A percentile compares a stretch with the other conserved stretches of the same genome.
These are phyloP conservation scores for Habrosyne pyritoides DNA, from an alignment of 2,888 invertebrate genomes.

Conservation along the genomic window DNA sequence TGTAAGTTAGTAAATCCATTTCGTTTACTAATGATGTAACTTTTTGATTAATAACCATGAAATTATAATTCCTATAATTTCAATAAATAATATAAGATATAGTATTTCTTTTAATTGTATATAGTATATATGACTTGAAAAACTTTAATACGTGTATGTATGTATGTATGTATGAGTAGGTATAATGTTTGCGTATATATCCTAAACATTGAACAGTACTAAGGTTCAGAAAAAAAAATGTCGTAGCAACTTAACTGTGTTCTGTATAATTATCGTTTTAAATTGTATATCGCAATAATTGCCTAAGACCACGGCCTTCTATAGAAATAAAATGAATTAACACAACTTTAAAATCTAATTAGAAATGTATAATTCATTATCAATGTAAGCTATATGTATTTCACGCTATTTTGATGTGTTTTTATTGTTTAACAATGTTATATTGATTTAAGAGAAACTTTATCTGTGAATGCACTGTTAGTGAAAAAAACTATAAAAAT, in stretches of 20 bases:
- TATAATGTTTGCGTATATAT: too few species aligned
- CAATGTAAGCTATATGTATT: slow-evolving; percentile 64
- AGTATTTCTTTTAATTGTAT: neutral
- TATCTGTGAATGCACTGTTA: slow-evolving; percentile 79
- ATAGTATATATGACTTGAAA: neutral
- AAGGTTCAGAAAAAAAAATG: slow-evolving; percentile 11
- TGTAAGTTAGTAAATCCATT: neutral
- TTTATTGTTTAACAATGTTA: slow-evolving; percentile 45
- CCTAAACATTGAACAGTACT: too few species aligned
- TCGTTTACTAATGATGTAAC: too few species aligned
- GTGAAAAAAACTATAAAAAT: slow-evolving; percentile 66
- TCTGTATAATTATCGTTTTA: slow-evolving; percentile 18
- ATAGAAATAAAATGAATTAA: slow-evolving; percentile 42
- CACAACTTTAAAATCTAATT: slow-evolving; percentile 44
- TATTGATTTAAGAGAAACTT: slow-evolving; percentile 58
- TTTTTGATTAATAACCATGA: neutral
- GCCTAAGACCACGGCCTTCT: slow-evolving; percentile 76
- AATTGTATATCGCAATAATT: slow-evolving; percentile 35
- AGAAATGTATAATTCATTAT: slow-evolving; percentile 43
- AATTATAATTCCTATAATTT: slow-evolving; percentile 7
- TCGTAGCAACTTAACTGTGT: slow-evolving; percentile 23
- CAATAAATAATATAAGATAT: neutral
- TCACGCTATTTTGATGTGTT: slow-evolving; percentile 62
- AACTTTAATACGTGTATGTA: neutral
- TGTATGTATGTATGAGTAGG: too few species aligned